A percentile compares a stretch with the other conserved stretches of the same genome.
These are phyloP conservation scores for Yponomeuta plumbellus DNA, from an alignment of 2,888 invertebrate species.

Conservation along the genomic window DNA sequence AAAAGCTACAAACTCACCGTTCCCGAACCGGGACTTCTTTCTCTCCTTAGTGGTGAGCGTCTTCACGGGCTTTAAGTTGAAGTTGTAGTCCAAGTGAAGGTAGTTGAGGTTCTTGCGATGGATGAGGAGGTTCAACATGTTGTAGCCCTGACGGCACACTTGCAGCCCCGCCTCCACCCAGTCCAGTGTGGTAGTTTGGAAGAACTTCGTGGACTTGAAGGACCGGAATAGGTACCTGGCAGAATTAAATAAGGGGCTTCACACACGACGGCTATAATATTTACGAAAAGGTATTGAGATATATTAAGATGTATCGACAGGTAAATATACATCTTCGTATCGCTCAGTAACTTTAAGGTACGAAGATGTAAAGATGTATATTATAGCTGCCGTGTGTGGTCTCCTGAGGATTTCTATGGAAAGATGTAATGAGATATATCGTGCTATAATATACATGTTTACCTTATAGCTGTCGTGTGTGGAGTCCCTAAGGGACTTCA, in stretches of 20 bases:
- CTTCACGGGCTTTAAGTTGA: conserved; percentile 99
- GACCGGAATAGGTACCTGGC: conserved; percentile 95
- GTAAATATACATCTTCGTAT: too few species aligned
- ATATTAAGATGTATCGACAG: too few species aligned
- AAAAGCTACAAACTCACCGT: conserved; percentile 77
- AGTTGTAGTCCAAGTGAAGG: conserved; percentile 99
- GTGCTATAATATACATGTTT: too few species aligned
- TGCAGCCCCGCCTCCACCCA: conserved; percentile 99
- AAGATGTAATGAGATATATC: too few species aligned
- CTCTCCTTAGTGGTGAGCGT: conserved; percentile 99
- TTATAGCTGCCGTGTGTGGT: too few species aligned
- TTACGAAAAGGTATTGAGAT: too few species aligned
- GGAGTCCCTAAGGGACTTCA: too few species aligned
- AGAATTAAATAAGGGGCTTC: conserved; percentile 17
- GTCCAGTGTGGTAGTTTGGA: conserved; percentile 99
- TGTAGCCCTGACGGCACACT: conserved; percentile 99
- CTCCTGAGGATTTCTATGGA: too few species aligned
- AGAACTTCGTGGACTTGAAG: conserved; percentile 99
- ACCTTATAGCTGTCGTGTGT: too few species aligned
- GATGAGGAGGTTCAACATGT: conserved; percentile 99
- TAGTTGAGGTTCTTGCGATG: conserved; percentile 99
- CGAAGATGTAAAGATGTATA: too few species aligned
- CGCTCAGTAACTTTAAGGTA: too few species aligned
- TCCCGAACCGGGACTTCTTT: conserved; percentile 98
- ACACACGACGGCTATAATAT: too few species aligned